Percentiles rank a stretch among this genome's conserved stretches.
phyloP scores from a whole-genome alignment of 1,140 invertebrate genomes.

The Leptinotarsa undecemlineata region DNA sequence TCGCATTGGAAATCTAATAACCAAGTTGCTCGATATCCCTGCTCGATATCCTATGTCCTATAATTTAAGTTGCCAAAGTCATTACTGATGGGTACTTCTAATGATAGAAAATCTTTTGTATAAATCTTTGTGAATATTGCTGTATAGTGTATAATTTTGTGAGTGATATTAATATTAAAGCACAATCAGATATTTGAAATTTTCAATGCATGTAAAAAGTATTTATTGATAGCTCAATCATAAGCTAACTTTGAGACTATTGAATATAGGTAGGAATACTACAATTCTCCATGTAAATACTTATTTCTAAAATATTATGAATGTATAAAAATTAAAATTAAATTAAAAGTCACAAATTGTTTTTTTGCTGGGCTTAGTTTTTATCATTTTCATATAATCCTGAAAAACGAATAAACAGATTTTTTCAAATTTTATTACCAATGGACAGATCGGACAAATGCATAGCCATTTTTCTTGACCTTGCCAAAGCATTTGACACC shows the following conservation, averaged over 20 bases:
- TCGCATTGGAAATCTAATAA: no score
- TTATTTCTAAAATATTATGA: not conserved
- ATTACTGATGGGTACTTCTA: no score
- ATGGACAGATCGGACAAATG: no score
- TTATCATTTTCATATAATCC: no score
- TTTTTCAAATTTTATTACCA: no score
- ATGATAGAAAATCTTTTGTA: not conserved
- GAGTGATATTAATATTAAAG: not conserved
- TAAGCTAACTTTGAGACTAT: not conserved
- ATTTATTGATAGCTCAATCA: not conserved
- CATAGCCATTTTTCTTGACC: no score
- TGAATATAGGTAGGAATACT: not conserved
- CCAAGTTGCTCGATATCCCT: no score
- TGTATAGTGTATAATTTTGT: constrained; percentile 3
- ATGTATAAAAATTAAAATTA: constrained; percentile 3
- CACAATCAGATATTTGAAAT: not conserved
- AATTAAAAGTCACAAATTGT: not conserved
- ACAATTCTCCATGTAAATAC: not conserved
- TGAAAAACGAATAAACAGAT: no score
- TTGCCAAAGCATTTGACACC: no score
- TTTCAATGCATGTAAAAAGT: not conserved
- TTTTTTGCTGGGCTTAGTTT: no score
- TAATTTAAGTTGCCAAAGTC: no score
- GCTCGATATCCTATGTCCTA: no score
- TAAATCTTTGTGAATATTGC: not conserved